Evolutionary conservation across 1,140 invertebrate species (phyloP), one percentile per base, ranked within the genome.

Genomic region (Leptestheria dahalacensis): DNA sequence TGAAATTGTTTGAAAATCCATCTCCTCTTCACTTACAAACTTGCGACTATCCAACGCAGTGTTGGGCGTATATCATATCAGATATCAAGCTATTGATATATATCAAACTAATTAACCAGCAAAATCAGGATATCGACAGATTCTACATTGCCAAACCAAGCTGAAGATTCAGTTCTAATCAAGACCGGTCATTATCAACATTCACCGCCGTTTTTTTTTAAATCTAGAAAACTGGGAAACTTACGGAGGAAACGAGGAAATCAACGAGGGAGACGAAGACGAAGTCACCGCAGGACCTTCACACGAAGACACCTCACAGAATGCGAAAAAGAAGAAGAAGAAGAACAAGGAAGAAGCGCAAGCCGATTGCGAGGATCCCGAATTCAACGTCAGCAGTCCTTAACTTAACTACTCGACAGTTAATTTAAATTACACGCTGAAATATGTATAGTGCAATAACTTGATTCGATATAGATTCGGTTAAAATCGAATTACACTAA

Each of bases 351-450:
- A 74, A 46, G 66, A 20, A 63, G 71, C 75, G 0, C 79, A 88
- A 63, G 71, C 75, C 0, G 79, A 88, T 68, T 85, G 82, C 67
- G 85, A 90, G 72, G 86, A 89, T 77, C 78, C 82, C 53, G 75
- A 87, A 68, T 90, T 91, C 65, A 85, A 82, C 78, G 84, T n/a
- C n/a, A n/a, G n/a, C n/a, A n/a, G n/a, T n/a, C n/a, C n/a, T n/a
- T n/a, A n/a, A n/a, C n/a, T n/a, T n/a, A n/a, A n/a, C n/a, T n/a
- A n/a, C n/a, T n/a, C n/a, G n/a, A n/a, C n/a, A n/a, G n/a, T n/a
- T n/a, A n/a, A n/a, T n/a, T n/a, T n/a, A n/a, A n/a, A n/a, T n/a
- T n/a, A n/a, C n/a, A n/a, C n/a, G n/a, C n/a, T n/a, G n/a, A n/a
- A n/a, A n/a, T n/a, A n/a, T n/a, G n/a, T n/a, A n/a, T n/a, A n/a